Percentiles rank a stretch among this genome's conserved stretches.
These are phyloP conservation scores for Alethe castanea DNA, from an alignment of 2,113 vertebrate genomes.

Conservation along the genomic window DNA sequence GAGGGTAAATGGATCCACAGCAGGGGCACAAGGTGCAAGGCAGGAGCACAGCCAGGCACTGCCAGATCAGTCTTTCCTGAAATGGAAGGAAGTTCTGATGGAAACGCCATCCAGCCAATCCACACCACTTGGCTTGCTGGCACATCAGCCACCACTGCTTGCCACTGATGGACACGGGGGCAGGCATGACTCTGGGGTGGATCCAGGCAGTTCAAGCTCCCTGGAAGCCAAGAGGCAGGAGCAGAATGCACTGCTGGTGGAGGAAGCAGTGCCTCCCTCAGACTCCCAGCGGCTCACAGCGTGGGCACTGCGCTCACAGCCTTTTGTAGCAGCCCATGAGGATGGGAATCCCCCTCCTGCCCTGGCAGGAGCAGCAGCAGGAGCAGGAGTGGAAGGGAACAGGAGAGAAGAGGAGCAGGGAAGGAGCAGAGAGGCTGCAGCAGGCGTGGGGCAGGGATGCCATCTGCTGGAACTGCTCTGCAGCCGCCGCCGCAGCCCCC, in stretches of 20 bases:
- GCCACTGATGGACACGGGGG: neutral
- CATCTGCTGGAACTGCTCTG: neutral
- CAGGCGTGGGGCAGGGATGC: neutral
- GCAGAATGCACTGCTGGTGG: fast-evolving
- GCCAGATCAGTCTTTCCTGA: neutral
- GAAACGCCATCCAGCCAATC: neutral
- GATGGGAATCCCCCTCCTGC: neutral
- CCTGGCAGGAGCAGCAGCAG: neutral
- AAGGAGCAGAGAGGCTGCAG: neutral
- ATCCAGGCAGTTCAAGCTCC: neutral
- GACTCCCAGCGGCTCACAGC: fast-evolving
- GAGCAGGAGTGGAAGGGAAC: neutral
- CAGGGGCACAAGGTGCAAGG: fast-evolving
- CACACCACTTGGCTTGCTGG: fast-evolving
- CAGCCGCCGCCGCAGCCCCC: neutral
- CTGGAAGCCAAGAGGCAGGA: neutral
- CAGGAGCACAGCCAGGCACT: neutral
- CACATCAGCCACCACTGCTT: fast-evolving
- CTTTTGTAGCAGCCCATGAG: fast-evolving
- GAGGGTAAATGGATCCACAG: neutral
- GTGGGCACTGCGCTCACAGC: neutral
- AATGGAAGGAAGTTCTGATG: neutral
- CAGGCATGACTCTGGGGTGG: fast-evolving
- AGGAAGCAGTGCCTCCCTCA: neutral
- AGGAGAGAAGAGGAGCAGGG: neutral